phyloP scores from a whole-genome alignment of 2,113 vertebrate species.

The Antigone vipio region DNA sequence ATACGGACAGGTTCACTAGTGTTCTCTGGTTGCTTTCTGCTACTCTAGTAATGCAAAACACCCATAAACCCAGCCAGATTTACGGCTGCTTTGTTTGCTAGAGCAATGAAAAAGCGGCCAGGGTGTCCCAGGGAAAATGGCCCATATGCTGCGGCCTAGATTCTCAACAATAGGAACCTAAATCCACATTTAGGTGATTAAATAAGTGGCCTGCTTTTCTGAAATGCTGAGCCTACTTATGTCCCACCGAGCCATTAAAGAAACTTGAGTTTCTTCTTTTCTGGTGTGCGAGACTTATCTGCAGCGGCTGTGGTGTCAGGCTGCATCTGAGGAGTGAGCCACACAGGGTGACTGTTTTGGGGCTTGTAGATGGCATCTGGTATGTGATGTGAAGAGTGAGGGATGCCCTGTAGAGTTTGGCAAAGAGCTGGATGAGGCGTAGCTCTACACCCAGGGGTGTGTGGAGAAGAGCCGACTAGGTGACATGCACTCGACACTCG shows the following conservation, averaged over 20 bases:
- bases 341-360: not conserved
- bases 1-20: not conserved
- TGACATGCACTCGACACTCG: rapidly evolving
- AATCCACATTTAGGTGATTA: slow-evolving; percentile 16
- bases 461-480: not conserved
- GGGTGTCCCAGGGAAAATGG: slow-evolving; percentile 7
- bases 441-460: not conserved
- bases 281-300: not conserved
- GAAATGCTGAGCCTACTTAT: not conserved
- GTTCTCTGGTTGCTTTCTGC: not conserved
- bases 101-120: not conserved
- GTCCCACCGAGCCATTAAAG: not conserved
- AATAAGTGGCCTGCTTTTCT: slow-evolving; percentile 29
- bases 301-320: not conserved
- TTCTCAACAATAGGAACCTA: slow-evolving; percentile 8
- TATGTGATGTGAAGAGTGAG: not conserved
- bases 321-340: not conserved
- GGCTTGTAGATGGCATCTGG: not conserved
- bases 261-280: not conserved
- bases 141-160: not conserved
- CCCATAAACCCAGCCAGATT: slow-evolving; percentile 3
- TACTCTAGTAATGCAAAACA: not conserved
- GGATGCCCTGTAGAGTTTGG: not conserved
- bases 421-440: not conserved
- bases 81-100: slow-evolving; percentile 20